Percentiles rank a stretch among this genome's conserved stretches.
These are phyloP conservation scores for Drosophila orena DNA, from an alignment of 1,140 invertebrate genomes.

Conservation along the genomic window DNA sequence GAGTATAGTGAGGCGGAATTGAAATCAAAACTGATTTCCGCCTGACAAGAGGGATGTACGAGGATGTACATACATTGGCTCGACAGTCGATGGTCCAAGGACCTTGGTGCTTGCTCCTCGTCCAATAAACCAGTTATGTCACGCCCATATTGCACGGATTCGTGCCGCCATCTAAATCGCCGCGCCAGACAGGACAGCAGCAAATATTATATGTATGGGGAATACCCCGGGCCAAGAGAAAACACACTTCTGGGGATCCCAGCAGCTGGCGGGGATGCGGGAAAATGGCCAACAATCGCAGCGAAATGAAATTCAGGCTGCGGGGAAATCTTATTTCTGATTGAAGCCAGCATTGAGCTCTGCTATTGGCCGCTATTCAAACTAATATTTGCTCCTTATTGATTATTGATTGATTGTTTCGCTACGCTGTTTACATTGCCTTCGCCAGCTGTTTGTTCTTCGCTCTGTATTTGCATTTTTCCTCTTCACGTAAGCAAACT, in stretches of 20 bases:
- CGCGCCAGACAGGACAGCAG: background rate
- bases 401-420: conserved; percentile 53
- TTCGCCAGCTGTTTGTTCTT: conserved; percentile 27
- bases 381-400: conserved; percentile 44
- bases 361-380: conserved; percentile 28
- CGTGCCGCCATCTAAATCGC: conserved; percentile 10
- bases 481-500: conserved; percentile 33
- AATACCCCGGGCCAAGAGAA: background rate
- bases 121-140: conserved; percentile 46
- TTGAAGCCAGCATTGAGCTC: conserved; percentile 15
- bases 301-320: conserved; percentile 34
- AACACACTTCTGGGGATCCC: background rate
- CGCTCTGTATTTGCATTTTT: conserved; percentile 48
- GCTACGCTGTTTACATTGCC: conserved; percentile 36
- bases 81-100: conserved; percentile 1
- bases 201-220: background rate
- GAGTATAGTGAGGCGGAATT: conserved; percentile 31
- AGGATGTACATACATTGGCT: too few relatives aligned
- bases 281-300: conserved; percentile 20
- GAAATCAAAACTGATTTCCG: conserved; percentile 59
- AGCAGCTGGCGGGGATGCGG: conserved; percentile 3
- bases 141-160: conserved; percentile 17
- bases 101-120: conserved; percentile 4
- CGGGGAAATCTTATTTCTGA: conserved; percentile 17
- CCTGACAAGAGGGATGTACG: conserved; percentile 7